phyloP scores from a whole-genome alignment of 2,888 invertebrate genomes.

The Eupsilia transversa region DNA sequence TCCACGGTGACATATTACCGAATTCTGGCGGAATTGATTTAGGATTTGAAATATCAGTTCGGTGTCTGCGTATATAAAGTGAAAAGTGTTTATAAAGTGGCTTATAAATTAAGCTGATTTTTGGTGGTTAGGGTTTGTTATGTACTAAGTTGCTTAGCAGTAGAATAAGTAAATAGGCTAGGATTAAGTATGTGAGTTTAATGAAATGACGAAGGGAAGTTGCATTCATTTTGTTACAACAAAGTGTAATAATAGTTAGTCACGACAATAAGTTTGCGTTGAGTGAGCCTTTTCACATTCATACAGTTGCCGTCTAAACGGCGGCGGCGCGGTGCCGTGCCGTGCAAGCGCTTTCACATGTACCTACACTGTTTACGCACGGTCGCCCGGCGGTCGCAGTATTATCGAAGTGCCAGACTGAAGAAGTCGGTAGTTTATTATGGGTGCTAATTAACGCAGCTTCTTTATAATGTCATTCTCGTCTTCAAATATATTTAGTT shows the following conservation, averaged over 20 bases:
- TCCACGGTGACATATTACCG: conserved; percentile 61
- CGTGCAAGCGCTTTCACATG: too few species aligned
- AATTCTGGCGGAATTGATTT: conserved; percentile 59
- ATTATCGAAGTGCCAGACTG: too few species aligned
- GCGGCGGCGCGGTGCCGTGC: too few species aligned
- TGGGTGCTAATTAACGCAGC: too few species aligned
- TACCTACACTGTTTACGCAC: too few species aligned
- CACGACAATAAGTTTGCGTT: not conserved
- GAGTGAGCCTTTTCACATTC: too few species aligned
- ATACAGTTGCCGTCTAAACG: too few species aligned
- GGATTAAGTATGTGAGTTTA: not conserved
- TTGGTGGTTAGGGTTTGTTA: not conserved
- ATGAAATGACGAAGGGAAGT: not conserved
- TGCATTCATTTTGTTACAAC: not conserved
- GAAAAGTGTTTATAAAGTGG: conserved; percentile 24
- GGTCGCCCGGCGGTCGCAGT: too few species aligned
- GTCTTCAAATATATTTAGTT: too few species aligned
- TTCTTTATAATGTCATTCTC: too few species aligned
- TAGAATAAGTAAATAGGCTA: too few species aligned
- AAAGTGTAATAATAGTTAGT: not conserved
- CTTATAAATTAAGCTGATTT: conserved; percentile 12
- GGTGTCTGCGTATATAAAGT: conserved; percentile 8
- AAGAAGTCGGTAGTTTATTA: too few species aligned
- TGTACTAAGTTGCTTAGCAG: not conserved
- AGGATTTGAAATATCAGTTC: conserved; percentile 50